These are phyloP conservation scores for Noctilio leporinus DNA, from an alignment of 2,113 vertebrate species.

Conservation along the genomic window DNA sequence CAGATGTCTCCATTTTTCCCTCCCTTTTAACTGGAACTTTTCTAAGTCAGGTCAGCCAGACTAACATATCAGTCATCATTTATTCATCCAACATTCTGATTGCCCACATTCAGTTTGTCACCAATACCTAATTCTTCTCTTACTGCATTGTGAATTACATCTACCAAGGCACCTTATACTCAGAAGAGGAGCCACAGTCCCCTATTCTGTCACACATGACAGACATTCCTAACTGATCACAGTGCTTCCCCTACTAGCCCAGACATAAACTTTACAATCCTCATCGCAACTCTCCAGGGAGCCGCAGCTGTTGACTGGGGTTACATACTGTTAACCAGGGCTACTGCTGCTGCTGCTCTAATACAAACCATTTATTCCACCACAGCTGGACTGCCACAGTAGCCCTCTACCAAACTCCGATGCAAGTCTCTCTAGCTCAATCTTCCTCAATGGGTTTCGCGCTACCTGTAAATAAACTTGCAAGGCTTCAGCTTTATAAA, in stretches of 20 bases:
- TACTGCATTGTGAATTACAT: neutral
- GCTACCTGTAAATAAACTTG: neutral
- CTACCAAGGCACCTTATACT: neutral
- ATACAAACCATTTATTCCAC: neutral
- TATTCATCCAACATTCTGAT: neutral
- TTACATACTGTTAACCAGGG: neutral
- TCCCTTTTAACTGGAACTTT: neutral
- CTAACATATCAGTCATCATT: neutral
- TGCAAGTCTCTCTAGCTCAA: neutral
- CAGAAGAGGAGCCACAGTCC: neutral
- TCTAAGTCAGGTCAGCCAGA: neutral
- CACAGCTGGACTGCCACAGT: rapidly evolving
- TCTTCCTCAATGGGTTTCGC: neutral
- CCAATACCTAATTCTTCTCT: neutral
- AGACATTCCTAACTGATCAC: neutral
- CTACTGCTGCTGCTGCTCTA: neutral
- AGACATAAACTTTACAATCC: neutral
- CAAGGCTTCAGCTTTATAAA: neutral
- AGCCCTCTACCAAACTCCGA: neutral
- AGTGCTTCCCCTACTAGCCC: neutral
- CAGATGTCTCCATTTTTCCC: too few species aligned
- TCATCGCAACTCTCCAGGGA: neutral
- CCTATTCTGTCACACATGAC: neutral
- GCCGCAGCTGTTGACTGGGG: neutral
- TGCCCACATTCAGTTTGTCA: neutral